Percentiles rank a stretch among this genome's conserved stretches.
These are phyloP conservation scores for Lamellibrachia satsuma DNA, from an alignment of 2,888 invertebrate species.

Conservation along the genomic window DNA sequence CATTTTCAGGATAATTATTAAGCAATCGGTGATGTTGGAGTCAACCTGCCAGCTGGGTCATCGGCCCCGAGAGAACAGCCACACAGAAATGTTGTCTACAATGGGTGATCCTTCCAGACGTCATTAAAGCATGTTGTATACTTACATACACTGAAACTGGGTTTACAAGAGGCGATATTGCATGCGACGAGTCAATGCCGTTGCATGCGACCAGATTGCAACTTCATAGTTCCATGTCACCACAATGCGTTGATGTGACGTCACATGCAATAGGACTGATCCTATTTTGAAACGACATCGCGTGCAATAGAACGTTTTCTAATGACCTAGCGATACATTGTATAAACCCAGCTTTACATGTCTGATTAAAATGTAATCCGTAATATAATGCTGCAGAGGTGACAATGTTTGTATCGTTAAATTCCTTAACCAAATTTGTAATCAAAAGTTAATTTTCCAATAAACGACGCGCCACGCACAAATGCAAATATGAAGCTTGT, in stretches of 20 bases:
- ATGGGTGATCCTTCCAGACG: background rate
- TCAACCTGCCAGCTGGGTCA: background rate
- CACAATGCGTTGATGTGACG: too few relatives aligned
- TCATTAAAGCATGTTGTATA: background rate
- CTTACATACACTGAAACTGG: background rate
- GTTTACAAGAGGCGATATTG: background rate
- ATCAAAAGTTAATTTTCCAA: background rate
- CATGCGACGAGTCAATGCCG: too few relatives aligned
- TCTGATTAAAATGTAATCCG: background rate
- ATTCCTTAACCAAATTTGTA: background rate
- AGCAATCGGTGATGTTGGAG: background rate
- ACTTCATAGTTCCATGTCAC: too few relatives aligned
- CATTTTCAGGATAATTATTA: background rate
- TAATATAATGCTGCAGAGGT: background rate
- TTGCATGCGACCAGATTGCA: too few relatives aligned
- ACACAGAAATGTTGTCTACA: background rate
- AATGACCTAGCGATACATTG: too few relatives aligned
- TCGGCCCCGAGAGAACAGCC: slow-evolving; percentile 3
- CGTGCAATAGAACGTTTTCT: too few relatives aligned
- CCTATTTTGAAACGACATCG: too few relatives aligned
- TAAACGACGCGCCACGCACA: background rate
- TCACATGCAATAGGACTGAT: too few relatives aligned
- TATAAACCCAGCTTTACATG: too few relatives aligned
- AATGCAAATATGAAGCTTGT: background rate
- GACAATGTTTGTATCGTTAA: background rate